A percentile compares a stretch with the other conserved stretches of the same genome.
These are phyloP conservation scores for Zophobas atratus DNA, from an alignment of 1,140 invertebrate genomes.

Conservation along the genomic window DNA sequence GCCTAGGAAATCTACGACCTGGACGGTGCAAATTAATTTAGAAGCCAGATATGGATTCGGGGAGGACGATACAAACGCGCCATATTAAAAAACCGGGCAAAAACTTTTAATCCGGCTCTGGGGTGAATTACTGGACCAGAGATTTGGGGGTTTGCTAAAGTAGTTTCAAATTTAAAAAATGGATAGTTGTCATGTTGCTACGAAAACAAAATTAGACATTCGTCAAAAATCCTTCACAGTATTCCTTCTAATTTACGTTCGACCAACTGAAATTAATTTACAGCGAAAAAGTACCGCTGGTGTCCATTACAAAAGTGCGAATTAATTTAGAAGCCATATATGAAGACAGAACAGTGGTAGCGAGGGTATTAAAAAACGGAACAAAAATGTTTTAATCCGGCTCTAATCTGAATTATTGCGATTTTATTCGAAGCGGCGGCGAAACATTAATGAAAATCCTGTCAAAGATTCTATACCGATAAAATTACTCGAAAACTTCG, in stretches of 20 bases:
- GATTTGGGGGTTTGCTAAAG: too few relatives aligned
- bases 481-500: constrained; percentile 11
- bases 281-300: too few relatives aligned
- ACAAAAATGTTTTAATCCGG: constrained; percentile 19
- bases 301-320: too few relatives aligned
- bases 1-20: constrained; percentile 34
- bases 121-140: too few relatives aligned
- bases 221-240: too few relatives aligned
- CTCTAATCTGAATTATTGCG: background rate
- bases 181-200: too few relatives aligned
- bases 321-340: too few relatives aligned
- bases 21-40: constrained; percentile 39
- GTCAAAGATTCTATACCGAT: constrained; percentile 4
- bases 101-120: constrained; percentile 12
- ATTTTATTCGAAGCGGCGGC: background rate
- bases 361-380: background rate
- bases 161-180: too few relatives aligned
- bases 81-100: background rate
- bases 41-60: constrained; percentile 33
- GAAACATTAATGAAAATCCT: constrained; percentile 8
- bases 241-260: too few relatives aligned
- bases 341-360: too few relatives aligned
- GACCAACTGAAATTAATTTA: too few relatives aligned
- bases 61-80: background rate
- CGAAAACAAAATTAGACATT: too few relatives aligned